phyloP scores from a whole-genome alignment of 2,797 vertebrate species.

The Mallotus villosus region DNA sequence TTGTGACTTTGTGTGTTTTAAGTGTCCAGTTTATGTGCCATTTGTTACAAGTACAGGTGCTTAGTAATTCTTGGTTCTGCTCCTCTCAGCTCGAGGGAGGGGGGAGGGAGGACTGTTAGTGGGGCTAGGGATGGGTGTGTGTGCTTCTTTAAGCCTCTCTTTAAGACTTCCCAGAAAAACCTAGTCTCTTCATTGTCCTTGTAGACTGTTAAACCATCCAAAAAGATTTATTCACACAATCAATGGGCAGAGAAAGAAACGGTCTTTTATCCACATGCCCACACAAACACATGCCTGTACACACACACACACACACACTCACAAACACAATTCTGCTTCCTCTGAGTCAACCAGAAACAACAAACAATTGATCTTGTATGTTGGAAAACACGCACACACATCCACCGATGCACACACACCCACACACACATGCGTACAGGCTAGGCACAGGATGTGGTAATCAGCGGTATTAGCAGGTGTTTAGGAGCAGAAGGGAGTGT shows the following conservation, averaged over 20 bases:
- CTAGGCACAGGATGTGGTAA: not conserved
- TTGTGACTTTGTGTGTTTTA: too few relatives aligned
- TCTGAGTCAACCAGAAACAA: too few relatives aligned
- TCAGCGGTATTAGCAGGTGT: too few relatives aligned
- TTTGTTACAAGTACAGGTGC: too few relatives aligned
- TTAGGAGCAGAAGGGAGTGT: too few relatives aligned
- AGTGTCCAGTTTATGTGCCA: too few relatives aligned
- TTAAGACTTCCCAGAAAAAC: not conserved
- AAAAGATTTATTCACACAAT: conserved; percentile 12
- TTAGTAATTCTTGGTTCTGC: too few relatives aligned
- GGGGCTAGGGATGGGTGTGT: too few relatives aligned
- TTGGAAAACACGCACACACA: not conserved
- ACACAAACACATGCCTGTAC: not conserved
- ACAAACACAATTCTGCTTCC: not conserved
- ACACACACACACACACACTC: not conserved
- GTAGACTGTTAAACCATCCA: not conserved
- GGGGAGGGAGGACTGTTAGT: too few relatives aligned
- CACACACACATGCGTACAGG: too few relatives aligned
- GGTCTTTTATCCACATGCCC: not conserved
- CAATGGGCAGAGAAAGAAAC: conserved; percentile 16
- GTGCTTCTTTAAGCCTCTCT: too few relatives aligned
- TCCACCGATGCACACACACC: not conserved
- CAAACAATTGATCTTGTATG: not conserved
- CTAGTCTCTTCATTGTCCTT: not conserved
- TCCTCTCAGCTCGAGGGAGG: too few relatives aligned